These are phyloP conservation scores for Malurus alboscapulatus DNA, from an alignment of 2,113 vertebrate species.

Conservation along the genomic window DNA sequence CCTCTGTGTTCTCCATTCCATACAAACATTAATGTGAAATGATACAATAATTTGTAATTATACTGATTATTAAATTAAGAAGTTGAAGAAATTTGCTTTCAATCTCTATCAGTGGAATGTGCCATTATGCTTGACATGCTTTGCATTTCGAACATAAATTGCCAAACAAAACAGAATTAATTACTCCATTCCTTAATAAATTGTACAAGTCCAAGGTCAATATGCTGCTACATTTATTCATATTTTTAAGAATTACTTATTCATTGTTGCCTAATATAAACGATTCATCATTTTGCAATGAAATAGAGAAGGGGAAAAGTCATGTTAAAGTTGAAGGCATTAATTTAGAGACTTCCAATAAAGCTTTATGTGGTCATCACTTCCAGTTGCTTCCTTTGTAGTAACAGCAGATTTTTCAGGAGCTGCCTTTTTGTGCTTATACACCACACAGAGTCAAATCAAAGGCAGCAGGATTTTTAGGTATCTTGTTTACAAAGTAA, in stretches of 20 bases:
- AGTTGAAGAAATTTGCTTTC: not conserved
- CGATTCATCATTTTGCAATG: not conserved
- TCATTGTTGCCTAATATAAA: not conserved
- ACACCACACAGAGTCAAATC: not conserved
- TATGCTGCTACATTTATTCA: not conserved
- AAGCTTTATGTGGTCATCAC: not conserved
- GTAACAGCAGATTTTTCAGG: not conserved
- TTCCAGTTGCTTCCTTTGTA: not conserved
- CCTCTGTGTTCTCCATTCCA: not conserved
- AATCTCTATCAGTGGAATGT: not conserved
- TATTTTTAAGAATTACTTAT: not conserved
- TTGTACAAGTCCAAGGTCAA: not conserved
- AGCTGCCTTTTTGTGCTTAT: not conserved
- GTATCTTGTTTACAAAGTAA: not conserved
- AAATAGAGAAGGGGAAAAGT: not conserved
- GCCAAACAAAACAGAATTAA: slow-evolving; percentile 15
- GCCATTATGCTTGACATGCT: not conserved
- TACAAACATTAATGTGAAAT: not conserved
- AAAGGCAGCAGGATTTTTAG: not conserved
- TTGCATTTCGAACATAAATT: not conserved
- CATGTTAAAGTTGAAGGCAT: not conserved
- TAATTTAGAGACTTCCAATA: not conserved
- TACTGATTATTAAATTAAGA: not conserved
- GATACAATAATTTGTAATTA: not conserved
- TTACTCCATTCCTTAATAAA: not conserved